phyloP scores from a whole-genome alignment of 1,140 invertebrate genomes.

The Platorchestia sp. region DNA sequence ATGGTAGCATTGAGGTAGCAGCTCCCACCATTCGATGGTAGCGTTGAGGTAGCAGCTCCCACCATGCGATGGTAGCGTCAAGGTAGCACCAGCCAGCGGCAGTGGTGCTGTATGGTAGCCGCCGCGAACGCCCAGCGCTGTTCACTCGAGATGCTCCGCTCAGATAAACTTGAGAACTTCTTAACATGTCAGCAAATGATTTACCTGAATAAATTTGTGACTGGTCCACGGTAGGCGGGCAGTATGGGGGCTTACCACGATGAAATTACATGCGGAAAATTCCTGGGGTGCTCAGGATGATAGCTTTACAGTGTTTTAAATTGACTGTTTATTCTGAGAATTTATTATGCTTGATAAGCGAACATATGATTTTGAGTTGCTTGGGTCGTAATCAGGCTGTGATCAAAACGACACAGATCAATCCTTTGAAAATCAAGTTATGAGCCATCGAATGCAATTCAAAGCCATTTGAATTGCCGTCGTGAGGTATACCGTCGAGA shows the following conservation, averaged over 20 bases:
- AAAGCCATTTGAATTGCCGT: too few species aligned
- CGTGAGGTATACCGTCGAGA: too few species aligned
- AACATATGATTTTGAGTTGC: neutral
- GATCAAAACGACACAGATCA: neutral
- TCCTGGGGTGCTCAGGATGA: neutral
- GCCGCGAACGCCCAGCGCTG: neutral
- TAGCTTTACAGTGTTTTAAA: neutral
- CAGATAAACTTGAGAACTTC: conserved; percentile 8
- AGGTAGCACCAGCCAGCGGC: neutral
- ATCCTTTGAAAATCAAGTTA: neutral
- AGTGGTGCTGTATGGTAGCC: neutral
- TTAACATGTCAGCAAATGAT: neutral
- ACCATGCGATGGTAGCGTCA: neutral
- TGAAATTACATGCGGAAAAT: neutral
- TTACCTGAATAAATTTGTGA: neutral
- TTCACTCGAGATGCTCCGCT: neutral
- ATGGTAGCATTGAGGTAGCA: neutral
- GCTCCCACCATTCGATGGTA: too few species aligned
- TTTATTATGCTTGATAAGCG: too few species aligned
- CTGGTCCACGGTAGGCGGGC: neutral
- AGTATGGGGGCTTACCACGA: neutral
- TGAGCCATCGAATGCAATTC: too few species aligned
- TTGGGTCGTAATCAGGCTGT: neutral
- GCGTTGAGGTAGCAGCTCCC: too few species aligned
- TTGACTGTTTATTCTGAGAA: neutral